Evolutionary conservation across 2,797 vertebrate genomes (phyloP).

Genomic region (Danio tinwini): DNA sequence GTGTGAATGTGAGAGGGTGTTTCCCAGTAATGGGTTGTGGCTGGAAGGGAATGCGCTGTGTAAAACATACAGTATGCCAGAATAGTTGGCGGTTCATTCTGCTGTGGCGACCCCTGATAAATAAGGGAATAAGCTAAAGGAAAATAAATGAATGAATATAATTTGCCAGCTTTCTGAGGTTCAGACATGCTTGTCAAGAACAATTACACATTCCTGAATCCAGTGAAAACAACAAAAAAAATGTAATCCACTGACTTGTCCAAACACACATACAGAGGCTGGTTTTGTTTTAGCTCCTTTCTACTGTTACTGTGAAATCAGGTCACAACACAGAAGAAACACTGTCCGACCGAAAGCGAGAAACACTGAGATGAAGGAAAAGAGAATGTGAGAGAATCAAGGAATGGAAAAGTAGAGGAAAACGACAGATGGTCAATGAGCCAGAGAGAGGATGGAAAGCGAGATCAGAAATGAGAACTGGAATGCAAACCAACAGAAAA

Average conservation of each 20-base stretch:
- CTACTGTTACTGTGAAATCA: slow-evolving; percentile 57
- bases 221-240: not conserved
- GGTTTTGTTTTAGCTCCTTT: slow-evolving; percentile 46
- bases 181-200: not conserved
- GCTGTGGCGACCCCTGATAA: too few species aligned
- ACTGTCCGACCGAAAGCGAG: slow-evolving; percentile 40
- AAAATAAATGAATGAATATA: too few species aligned
- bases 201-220: not conserved
- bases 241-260: not conserved
- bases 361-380: slow-evolving; percentile 27
- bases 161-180: not conserved
- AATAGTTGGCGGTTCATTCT: too few species aligned
- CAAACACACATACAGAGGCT: slow-evolving; percentile 30
- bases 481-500: not conserved
- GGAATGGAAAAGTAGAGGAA: not conserved
- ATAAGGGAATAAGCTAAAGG: too few species aligned
- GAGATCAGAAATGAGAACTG: not conserved
- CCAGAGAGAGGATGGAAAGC: slow-evolving; percentile 1
- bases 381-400: not conserved
- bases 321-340: slow-evolving; percentile 55
- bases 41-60: too few species aligned
- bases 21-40: too few species aligned
- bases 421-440: not conserved
- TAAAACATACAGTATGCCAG: too few species aligned
- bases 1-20: too few species aligned